phyloP scores from a whole-genome alignment of 1,140 invertebrate species.

The Formica selysi region DNA sequence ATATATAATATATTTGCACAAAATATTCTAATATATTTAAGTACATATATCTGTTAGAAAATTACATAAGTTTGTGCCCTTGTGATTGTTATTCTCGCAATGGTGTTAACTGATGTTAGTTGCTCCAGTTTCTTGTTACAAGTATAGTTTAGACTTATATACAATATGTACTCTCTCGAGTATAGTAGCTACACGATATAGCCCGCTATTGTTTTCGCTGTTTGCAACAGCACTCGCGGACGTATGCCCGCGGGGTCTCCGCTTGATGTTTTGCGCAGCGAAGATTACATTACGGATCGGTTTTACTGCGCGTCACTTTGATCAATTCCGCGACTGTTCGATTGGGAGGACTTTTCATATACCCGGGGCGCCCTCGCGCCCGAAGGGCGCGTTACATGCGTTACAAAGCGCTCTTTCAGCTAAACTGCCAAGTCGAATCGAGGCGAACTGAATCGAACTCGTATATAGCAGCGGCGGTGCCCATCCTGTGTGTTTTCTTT shows the following conservation, averaged over 20 bases:
- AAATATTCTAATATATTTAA: not conserved
- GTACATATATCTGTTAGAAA: too few relatives aligned
- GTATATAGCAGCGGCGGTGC: not conserved
- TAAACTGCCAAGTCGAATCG: too few relatives aligned
- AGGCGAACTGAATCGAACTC: not conserved
- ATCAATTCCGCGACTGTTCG: slow-evolving; percentile 41
- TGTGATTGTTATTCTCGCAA: too few relatives aligned
- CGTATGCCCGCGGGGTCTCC: not conserved
- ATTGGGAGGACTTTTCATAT: slow-evolving; percentile 38
- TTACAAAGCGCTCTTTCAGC: slow-evolving; percentile 21
- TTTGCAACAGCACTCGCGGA: slow-evolving; percentile 13
- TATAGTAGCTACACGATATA: not conserved
- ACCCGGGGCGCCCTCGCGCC: not conserved
- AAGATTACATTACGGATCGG: slow-evolving; percentile 45
- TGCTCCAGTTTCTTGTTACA: too few relatives aligned
- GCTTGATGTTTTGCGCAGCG: slow-evolving; percentile 40
- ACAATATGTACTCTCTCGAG: not conserved
- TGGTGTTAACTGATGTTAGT: too few relatives aligned
- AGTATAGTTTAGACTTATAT: not conserved
- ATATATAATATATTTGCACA: not conserved
- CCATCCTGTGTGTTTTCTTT: slow-evolving; percentile 73
- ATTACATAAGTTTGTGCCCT: not conserved
- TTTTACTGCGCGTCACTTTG: slow-evolving; percentile 39
- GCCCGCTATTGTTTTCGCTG: slow-evolving; percentile 1
- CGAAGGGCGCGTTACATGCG: not conserved